Base-by-base conservation (phyloP, 2,888 invertebrate genomes). In the Coleophora deauratella region DNA sequence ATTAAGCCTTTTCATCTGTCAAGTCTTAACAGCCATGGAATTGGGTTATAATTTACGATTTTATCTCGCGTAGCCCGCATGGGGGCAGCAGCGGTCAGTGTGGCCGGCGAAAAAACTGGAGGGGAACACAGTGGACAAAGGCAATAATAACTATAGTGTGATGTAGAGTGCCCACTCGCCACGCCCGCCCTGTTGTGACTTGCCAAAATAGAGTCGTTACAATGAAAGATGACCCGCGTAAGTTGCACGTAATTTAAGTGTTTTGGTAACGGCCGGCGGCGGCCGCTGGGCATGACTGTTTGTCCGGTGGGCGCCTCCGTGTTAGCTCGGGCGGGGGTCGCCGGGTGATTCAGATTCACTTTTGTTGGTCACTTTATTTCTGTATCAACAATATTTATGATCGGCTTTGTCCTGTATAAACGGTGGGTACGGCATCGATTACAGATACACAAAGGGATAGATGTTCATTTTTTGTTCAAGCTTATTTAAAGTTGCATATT, bases 41-140 rank as follows among this genome's bases (percentile, higher is more conserved):
- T 82, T 82, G 84, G 84, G 81, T 80, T 81, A 80, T 85, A 84
- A 85, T 85, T 85, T 85, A 85, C 75, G 81, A 85, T 84, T 79
- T 82, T 82, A 85, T 85, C 84, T 80, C 71, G 59, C 11, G 70
- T 70, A 72, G 76, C 74, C 74, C 62, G 69, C 75, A 84, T 82
- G 75, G 80, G 84, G 84, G 84, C 73, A 76, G 21, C 21, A 21
- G 72, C 64, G 79, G 76, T 77, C 77, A 77, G 72, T 60, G 63
- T 66, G 68, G 68, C 66, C 65, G 62, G 59, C 64, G 69, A 78
- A 81, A 79, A 80, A 81, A 72, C 64, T 59, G 62, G 59, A 65
- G 33, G 21, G 30, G 57, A 66, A 62, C 67, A 64, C 67, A 69
- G 62, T 70, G 61, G 60, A 66, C 72, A 76, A 77, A 75, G 75